Conservation (phyloP, 2,888 invertebrate genomes). For the Linnaemya vulpina region DNA sequence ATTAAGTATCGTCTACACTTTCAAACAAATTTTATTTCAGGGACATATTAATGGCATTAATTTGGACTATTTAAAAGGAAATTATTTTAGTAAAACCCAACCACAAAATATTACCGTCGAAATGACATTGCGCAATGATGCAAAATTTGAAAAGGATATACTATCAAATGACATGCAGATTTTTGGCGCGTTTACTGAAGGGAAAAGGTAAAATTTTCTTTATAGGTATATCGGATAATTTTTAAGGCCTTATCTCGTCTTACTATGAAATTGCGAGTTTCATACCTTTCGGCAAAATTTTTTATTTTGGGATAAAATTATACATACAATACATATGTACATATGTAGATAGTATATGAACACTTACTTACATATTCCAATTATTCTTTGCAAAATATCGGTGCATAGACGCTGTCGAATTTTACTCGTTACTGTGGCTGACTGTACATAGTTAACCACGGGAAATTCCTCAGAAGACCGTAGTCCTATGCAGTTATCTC, state of each 20-base stretch:
- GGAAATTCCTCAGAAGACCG: too few relatives aligned
- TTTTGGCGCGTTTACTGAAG: slow-evolving; percentile 78
- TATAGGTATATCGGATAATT: neutral
- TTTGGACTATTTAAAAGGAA: slow-evolving; percentile 83
- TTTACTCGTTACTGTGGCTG: too few relatives aligned
- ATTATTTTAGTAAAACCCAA: slow-evolving; percentile 84
- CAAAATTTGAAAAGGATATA: slow-evolving; percentile 80
- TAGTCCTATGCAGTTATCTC: too few relatives aligned
- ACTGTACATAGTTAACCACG: too few relatives aligned
- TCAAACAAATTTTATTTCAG: slow-evolving; percentile 76
- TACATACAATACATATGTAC: too few relatives aligned
- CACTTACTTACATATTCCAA: too few relatives aligned
- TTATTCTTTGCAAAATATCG: too few relatives aligned
- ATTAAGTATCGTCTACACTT: neutral
- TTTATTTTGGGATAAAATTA: too few relatives aligned
- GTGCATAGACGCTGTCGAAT: too few relatives aligned
- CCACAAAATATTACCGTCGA: slow-evolving; percentile 83
- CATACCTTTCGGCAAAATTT: too few relatives aligned
- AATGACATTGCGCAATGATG: slow-evolving; percentile 82
- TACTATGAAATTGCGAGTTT: too few relatives aligned
- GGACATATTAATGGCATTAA: slow-evolving; percentile 83
- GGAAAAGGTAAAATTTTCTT: slow-evolving; percentile 76
- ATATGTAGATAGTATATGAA: too few relatives aligned
- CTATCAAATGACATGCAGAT: slow-evolving; percentile 77
- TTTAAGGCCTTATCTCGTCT: neutral